Evolutionary conservation across 1,140 invertebrate genomes (phyloP).

Genomic region (Dendrolimus kikuchii): DNA sequence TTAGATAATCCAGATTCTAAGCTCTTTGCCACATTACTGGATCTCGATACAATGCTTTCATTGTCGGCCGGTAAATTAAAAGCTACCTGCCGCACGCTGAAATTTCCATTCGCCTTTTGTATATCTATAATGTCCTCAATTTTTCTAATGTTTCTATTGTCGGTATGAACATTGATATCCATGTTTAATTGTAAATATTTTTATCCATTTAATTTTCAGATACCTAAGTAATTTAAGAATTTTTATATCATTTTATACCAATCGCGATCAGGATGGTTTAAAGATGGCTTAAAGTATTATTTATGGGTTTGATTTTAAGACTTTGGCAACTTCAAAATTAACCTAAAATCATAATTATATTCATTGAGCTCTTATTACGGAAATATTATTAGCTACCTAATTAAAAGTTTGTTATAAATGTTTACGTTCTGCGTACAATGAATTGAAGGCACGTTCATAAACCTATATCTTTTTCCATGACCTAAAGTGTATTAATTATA

Average conservation of each 20-base stretch:
- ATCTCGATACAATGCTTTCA: slow-evolving; percentile 16
- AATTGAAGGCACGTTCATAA: too few relatives aligned
- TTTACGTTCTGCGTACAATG: slow-evolving; percentile 3
- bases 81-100: slow-evolving; percentile 44
- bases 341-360: too few relatives aligned
- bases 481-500: too few relatives aligned
- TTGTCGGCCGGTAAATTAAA: slow-evolving; percentile 41
- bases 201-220: slow-evolving; percentile 15
- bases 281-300: slow-evolving; percentile 20
- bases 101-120: slow-evolving; percentile 54
- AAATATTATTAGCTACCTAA: too few relatives aligned
- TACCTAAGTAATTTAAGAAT: too few relatives aligned
- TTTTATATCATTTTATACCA: slow-evolving; percentile 22
- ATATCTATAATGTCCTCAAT: slow-evolving; percentile 63
- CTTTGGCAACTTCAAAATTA: too few relatives aligned
- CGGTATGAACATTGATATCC: slow-evolving; percentile 24
- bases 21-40: slow-evolving; percentile 35
- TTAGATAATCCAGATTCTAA: slow-evolving; percentile 40
- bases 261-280: slow-evolving; percentile 32
- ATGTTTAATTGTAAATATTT: slow-evolving; percentile 27
- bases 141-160: slow-evolving; percentile 41
- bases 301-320: too few relatives aligned
- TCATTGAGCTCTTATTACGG: too few relatives aligned
- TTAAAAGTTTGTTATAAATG: too few relatives aligned
- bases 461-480: too few relatives aligned